Conservation (phyloP, 2,888 invertebrate species). For the Gandaritis pyraliata region DNA sequence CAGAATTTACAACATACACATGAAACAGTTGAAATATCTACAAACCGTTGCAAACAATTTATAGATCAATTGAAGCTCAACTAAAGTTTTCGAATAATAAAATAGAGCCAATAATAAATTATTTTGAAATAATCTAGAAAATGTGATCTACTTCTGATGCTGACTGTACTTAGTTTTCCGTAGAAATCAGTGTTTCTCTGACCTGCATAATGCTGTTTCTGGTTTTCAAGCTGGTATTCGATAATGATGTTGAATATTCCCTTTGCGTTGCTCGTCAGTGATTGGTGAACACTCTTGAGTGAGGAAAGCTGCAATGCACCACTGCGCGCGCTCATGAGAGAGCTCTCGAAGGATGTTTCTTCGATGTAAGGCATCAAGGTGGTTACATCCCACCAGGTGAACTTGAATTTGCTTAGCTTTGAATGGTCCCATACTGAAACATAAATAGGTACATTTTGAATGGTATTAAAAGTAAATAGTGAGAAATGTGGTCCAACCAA, state of each 20-base stretch:
- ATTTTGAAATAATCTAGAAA: too few species aligned
- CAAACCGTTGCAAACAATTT: too few species aligned
- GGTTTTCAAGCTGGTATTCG: constrained; percentile 91
- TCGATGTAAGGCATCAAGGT: constrained; percentile 92
- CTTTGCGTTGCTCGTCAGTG: constrained; percentile 94
- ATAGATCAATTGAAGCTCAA: too few species aligned
- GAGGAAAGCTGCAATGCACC: constrained; percentile 92
- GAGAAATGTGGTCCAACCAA: too few species aligned
- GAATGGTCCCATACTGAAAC: constrained; percentile 85
- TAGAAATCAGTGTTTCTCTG: constrained; percentile 35
- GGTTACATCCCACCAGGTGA: constrained; percentile 96
- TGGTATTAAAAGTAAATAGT: not conserved
- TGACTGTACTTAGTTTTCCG: too few species aligned
- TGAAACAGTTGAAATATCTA: too few species aligned
- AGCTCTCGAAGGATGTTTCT: constrained; percentile 94
- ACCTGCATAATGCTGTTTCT: constrained; percentile 91
- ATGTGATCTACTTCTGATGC: too few species aligned
- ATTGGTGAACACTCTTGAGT: constrained; percentile 94
- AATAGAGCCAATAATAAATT: too few species aligned
- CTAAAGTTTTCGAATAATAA: too few species aligned
- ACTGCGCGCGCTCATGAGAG: constrained; percentile 91
- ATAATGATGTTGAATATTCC: constrained; percentile 93
- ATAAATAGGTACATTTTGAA: not conserved
- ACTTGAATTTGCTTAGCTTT: constrained; percentile 93
- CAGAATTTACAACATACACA: too few species aligned